phyloP scores from a whole-genome alignment of 2,888 invertebrate species.

The Agrochola lychnidis region DNA sequence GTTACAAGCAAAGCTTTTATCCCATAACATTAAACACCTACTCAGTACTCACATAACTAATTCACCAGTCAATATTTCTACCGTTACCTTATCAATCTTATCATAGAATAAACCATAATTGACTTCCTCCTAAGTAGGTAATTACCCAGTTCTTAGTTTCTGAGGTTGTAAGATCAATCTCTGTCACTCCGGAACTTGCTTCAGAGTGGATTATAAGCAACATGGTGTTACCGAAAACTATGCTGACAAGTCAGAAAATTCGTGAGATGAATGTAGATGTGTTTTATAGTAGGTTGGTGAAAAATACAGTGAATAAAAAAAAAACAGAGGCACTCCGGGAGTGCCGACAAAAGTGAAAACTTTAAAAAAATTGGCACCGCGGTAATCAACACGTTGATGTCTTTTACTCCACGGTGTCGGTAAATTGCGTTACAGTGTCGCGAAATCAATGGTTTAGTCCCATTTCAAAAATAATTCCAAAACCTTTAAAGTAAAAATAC shows the following conservation, averaged over 20 bases:
- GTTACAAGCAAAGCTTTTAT: neutral
- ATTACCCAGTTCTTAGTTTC: conserved; percentile 23
- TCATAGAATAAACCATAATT: neutral
- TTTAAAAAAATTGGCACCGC: too few relatives aligned
- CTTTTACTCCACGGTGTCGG: too few relatives aligned
- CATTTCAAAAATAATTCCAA: too few relatives aligned
- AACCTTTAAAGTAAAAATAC: too few relatives aligned
- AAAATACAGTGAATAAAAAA: too few relatives aligned
- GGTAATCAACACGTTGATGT: too few relatives aligned
- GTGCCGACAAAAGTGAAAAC: too few relatives aligned
- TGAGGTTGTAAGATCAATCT: conserved; percentile 32
- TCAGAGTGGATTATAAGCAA: conserved; percentile 8
- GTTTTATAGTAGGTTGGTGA: too few relatives aligned
- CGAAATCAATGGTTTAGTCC: too few relatives aligned
- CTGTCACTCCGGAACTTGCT: conserved; percentile 14
- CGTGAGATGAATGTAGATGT: neutral
- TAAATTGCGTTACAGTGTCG: too few relatives aligned
- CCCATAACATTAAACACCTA: neutral
- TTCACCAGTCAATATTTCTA: neutral
- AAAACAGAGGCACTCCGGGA: too few relatives aligned
- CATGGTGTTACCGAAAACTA: neutral
- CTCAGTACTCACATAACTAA: neutral
- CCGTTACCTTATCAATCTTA: too few relatives aligned
- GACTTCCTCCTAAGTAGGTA: neutral
- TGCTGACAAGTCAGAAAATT: neutral